phyloP scores from a whole-genome alignment of 2,113 vertebrate species.

The Melanotaenia duboulayi region DNA sequence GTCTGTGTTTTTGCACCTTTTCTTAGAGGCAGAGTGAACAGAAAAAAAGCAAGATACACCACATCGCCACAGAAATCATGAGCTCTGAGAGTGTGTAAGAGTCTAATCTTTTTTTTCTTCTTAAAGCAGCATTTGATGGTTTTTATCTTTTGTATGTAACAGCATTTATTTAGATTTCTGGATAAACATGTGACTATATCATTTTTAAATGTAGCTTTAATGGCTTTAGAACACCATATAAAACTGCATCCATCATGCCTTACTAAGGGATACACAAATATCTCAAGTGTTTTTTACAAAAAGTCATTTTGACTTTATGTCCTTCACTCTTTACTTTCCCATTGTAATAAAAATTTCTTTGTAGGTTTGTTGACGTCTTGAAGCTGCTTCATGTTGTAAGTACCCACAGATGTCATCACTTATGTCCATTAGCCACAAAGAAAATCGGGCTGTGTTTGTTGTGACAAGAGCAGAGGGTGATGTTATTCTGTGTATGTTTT shows the following conservation, averaged over 20 bases:
- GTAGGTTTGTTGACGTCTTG: constrained; percentile 96
- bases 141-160: not conserved
- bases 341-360: not conserved
- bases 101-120: not conserved
- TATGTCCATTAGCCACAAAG: not conserved
- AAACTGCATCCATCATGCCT: not conserved
- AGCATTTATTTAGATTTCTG: too few species aligned
- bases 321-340: not conserved
- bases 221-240: not conserved
- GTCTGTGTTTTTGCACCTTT: constrained; percentile 25
- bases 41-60: constrained; percentile 90
- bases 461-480: not conserved
- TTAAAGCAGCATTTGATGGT: not conserved
- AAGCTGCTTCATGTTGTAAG: constrained; percentile 98
- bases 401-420: constrained; percentile 61
- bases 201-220: not conserved
- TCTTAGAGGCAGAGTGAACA: constrained; percentile 61
- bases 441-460: constrained; percentile 22
- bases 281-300: not conserved
- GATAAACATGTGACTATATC: not conserved
- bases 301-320: not conserved
- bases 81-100: constrained; percentile 98
- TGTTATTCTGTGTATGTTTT: constrained; percentile 30
- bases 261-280: not conserved
- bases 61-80: constrained; percentile 97